Percentiles rank a stretch among this genome's conserved stretches.
These are phyloP conservation scores for Anastrepha ludens DNA, from an alignment of 1,140 invertebrate genomes.

Conservation along the genomic window DNA sequence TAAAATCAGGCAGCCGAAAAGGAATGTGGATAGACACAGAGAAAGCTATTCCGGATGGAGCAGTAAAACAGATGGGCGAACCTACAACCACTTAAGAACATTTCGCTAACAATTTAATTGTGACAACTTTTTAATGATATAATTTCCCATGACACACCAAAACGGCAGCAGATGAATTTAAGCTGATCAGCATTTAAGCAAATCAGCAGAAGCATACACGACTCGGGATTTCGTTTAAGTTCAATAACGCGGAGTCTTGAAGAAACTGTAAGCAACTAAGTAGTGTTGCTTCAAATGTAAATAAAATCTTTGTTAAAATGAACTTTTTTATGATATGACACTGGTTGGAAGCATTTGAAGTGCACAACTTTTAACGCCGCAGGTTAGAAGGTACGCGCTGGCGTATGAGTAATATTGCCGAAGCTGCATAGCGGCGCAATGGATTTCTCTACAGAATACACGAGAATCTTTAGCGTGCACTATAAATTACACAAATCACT, in stretches of 20 bases:
- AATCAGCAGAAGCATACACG: not conserved
- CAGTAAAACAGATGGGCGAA: not conserved
- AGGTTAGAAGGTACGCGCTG: not conserved
- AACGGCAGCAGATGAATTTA: not conserved
- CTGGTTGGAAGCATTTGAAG: no score
- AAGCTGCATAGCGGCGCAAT: not conserved
- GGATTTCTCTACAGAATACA: not conserved
- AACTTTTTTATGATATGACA: no score
- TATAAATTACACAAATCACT: slow-evolving; percentile 7
- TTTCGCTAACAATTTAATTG: not conserved
- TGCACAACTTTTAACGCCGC: no score
- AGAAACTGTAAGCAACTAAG: no score
- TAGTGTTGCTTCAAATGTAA: no score
- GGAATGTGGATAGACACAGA: not conserved
- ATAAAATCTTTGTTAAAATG: no score
- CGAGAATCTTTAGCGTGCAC: not conserved
- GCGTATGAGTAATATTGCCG: not conserved
- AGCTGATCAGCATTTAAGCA: no score
- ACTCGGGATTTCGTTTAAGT: not conserved
- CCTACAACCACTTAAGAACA: not conserved
- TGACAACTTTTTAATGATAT: slow-evolving; percentile 26
- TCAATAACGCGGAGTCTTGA: not conserved
- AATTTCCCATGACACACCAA: not conserved
- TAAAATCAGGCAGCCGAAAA: not conserved
- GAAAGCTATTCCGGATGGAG: not conserved